Evolutionary conservation across 2,888 invertebrate genomes (phyloP).

Genomic region (Kryphioiulus occultus): DNA sequence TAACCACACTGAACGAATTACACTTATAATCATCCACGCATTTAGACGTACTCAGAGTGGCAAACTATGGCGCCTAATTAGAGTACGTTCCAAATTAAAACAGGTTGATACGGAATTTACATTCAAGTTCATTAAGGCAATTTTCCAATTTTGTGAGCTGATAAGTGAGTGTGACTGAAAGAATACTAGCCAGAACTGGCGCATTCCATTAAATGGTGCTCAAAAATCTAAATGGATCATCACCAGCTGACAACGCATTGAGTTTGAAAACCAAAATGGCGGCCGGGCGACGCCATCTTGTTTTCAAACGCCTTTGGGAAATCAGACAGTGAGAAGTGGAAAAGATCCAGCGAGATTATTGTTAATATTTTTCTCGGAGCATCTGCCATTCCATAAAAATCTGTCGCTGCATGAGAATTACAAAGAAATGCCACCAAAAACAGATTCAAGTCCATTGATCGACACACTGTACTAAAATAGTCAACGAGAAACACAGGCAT

Average conservation of each 20-base stretch:
- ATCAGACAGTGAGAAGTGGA: background rate
- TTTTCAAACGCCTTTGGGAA: background rate
- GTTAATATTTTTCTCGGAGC: background rate
- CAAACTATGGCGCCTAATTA: background rate
- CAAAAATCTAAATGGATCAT: background rate
- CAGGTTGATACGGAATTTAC: background rate
- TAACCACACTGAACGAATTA: background rate
- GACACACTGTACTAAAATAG: constrained; percentile 24
- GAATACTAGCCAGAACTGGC: background rate
- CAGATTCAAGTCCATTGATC: constrained; percentile 17
- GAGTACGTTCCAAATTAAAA: background rate
- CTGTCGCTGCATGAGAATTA: background rate
- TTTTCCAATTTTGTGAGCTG: background rate
- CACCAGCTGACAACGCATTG: background rate
- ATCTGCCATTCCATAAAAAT: background rate
- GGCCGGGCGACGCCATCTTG: background rate
- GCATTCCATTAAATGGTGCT: background rate
- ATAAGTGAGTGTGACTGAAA: background rate
- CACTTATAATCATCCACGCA: background rate
- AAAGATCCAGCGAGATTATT: background rate
- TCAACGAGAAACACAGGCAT: constrained; percentile 36
- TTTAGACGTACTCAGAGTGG: background rate
- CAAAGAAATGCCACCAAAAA: background rate
- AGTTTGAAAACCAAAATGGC: background rate
- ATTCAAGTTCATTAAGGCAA: constrained; percentile 16